Evolutionary conservation across 2,113 vertebrate species (phyloP), one percentile per base, ranked within the genome.

Genomic region (Laticauda colubrina): DNA sequence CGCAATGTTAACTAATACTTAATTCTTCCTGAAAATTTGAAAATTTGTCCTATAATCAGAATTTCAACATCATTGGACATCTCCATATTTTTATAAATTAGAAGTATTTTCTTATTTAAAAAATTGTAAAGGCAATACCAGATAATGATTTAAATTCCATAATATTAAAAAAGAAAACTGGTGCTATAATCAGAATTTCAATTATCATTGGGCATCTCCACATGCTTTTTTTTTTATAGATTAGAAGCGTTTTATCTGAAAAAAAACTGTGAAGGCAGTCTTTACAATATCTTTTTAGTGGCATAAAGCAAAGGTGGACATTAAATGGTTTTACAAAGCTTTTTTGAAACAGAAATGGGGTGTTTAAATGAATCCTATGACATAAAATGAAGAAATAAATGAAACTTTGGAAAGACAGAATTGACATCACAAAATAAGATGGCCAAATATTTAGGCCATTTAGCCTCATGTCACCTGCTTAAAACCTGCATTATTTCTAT

Each of bases 1-100:
- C 97, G 96, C 97, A 97, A 98, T 96, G 97, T 97, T 97, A 97
- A 96, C 96, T 97, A 96, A 97, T 97, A 96, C 95, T 96, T 97
- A 97, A 97, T 97, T 95, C 96, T 96, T 96, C 97, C 95, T 39
- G 34, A 39, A 39, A 39, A 39, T 39, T 39, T 39, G 6, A 94
- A 24, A 24, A 2, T 4, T 23, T 59, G 93, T 92, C 94, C 90
- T 53, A 95, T 5, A 87, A 92, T 89, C 89, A 56, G 4, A 55
- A 90, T 91, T 92, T 94, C 92, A 59, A 59, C 57, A 24, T 57
- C 61, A n/a, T 94, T 92, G 91, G 92, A 87, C 85, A 94, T 43
- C 1, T 29, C n/a, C 88, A 24, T 94, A 57, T 53, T 89, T 95
- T 93, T 94, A 87, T 10, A 53, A 24, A 29, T 90, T 91, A 54